Conservation (phyloP, 2,797 vertebrate genomes). For the Sebastes ruberrimus region DNA sequence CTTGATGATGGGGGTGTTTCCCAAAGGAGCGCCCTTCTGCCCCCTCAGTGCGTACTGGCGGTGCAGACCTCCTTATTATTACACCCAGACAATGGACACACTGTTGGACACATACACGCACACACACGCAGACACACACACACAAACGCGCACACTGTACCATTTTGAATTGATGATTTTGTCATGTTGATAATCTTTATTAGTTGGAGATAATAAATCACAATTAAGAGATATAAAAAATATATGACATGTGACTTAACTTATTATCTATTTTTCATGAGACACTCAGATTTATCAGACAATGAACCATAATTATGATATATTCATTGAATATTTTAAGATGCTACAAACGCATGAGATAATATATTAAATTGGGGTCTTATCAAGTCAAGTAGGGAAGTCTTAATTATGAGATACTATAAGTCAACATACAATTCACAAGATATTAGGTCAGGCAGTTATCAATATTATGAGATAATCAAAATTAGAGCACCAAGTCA, state of each 20-base stretch:
- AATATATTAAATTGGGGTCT: background rate
- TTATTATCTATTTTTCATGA: background rate
- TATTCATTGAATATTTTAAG: background rate
- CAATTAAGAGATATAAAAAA: background rate
- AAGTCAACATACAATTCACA: background rate
- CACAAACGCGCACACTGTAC: background rate
- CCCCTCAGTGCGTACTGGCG: background rate
- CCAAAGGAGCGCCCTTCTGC: background rate
- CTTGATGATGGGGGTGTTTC: slow-evolving; percentile 5
- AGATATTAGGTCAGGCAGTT: background rate
- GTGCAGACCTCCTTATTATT: background rate
- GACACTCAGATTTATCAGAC: background rate
- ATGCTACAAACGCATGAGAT: background rate
- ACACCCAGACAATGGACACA: background rate
- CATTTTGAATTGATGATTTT: background rate
- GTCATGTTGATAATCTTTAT: background rate
- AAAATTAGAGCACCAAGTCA: background rate
- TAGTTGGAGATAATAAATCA: background rate
- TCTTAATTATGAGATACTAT: background rate
- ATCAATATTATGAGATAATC: background rate
- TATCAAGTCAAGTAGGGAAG: background rate
- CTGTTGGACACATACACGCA: background rate
- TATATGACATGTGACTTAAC: background rate
- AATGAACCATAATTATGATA: background rate
- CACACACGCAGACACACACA: background rate